Base-by-base conservation (phyloP, 1,140 invertebrate genomes). In the Procambarus clarkii region DNA sequence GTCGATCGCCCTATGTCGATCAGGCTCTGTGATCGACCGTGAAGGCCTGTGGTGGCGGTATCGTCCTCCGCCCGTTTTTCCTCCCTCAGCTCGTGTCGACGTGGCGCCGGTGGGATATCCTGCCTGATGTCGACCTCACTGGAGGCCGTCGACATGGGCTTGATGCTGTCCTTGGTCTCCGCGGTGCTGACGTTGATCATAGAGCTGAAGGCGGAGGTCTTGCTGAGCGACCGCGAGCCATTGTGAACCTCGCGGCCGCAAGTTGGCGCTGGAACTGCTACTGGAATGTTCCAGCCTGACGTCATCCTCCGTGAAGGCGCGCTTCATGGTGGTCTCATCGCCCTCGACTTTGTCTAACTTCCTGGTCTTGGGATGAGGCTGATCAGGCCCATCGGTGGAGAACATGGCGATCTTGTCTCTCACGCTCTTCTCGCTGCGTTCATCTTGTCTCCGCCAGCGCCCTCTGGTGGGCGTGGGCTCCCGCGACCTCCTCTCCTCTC, bases 331-430 rank as follows among this genome's bases (percentile, higher is more conserved):
- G 54, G 18, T 71, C 64, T 77, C 87, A 93, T 96, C 94, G 83
- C 96, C 95, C 69, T 96, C 96, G 8, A 95, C 95, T 84, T 96
- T 96, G 93, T 96, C 95, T 92, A 94, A 94, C 85, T 94, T 94
- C 15, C 94, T 94, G 2, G 94, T 83, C 71, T 93, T 93, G 54
- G 94, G 95, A 5, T 94, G 88, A 1, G 94, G 94, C 21, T 94
- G 92, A 54, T 95, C 94, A 71, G 94, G 94, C 11, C 93, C 91
- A 50, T 95, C 94, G 79, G 94, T 94, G 8, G 97, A 97, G 94
- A 98, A 98, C 97, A 98, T 97, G 69, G 97, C 97, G 93, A 98
- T 98, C 94, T 98, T 98, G 94, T 98, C 97, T 93, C 96, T 96
- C 24, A 98, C 97, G 93, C 97, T 97, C 83, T 96, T 96, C 94